Base-by-base conservation (phyloP, 1,140 invertebrate genomes). In the Whitmania pigra region DNA sequence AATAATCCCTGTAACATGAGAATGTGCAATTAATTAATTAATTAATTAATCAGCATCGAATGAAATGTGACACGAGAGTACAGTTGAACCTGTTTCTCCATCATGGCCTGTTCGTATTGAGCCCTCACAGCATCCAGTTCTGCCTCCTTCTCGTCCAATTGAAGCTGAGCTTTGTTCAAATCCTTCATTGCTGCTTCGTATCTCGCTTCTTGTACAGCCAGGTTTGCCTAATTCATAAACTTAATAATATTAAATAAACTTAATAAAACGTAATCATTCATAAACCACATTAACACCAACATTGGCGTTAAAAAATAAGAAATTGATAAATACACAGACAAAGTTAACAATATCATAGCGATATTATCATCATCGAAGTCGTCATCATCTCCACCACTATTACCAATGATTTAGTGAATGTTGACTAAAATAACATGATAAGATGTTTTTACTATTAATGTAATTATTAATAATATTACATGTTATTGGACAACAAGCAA, bases 101-200 rank as follows among this genome's bases (percentile, higher is more conserved):
- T 87, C 60, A 97, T 91, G 0, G 94, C 94, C 66, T 88, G 86
- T 80, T 96, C 91, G 81, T 97, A 97, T 80, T 93, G 90, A 71
- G 90, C 88, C 82, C 95, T 94, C 0, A 97, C 94, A 75, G 88
- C 87, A 75, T 90, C 88, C 40, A 97, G 79, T 17, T 93, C 91
- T 78, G 88, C 86, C 84, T 97, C 92, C 76, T 94, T 88, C 78
- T 94, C 92, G 73, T 89, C 88, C 31, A 98, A 82, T 81, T 94
- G 89, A 71, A 88, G 86, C 83, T 97, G 91, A 2, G 93, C 92
- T 18, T 86, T 86, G 6, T 89, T 87, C 69, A 97, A 84, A 80
- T 96, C 93, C 73, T 89, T 89, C 88, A 92, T 94, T 6, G 94
- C 94, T 49, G 88, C 84, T 80, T 89, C 89, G 0, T 96, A 83